Conservation (phyloP, 2,113 vertebrate genomes). For the Castor canadensis region DNA sequence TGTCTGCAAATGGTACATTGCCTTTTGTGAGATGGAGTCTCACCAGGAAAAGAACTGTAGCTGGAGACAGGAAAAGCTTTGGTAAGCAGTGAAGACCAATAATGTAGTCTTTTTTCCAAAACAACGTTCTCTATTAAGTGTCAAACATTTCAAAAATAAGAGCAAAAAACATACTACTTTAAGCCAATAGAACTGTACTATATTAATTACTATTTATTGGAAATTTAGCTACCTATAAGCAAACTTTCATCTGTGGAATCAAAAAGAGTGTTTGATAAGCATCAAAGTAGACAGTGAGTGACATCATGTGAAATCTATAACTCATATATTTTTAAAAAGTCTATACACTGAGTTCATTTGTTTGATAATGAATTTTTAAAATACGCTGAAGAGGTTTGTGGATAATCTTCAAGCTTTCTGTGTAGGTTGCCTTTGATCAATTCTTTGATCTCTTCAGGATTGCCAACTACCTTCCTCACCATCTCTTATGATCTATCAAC, state of each 20-base stretch:
- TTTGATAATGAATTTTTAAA: conserved; percentile 1
- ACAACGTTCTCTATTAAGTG: neutral
- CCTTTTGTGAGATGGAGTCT: neutral
- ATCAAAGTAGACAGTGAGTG: neutral
- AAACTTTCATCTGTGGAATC: neutral
- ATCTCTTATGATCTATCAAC: neutral
- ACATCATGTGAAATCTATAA: neutral
- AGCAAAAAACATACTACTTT: neutral
- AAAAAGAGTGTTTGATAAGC: neutral
- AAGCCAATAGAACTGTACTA: neutral
- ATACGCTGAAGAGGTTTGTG: neutral
- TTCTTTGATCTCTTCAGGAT: neutral
- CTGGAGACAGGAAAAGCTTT: neutral
- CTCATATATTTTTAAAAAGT: neutral
- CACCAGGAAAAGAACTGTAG: neutral
- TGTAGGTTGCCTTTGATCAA: neutral
- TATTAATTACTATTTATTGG: neutral
- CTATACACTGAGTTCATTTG: neutral
- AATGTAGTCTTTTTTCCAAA: neutral
- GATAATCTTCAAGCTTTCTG: neutral
- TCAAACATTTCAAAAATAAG: neutral
- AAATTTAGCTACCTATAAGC: neutral
- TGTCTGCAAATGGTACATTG: neutral
- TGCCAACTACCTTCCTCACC: neutral
- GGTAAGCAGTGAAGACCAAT: neutral